Evolutionary conservation across 2,797 vertebrate genomes (phyloP), one percentile per base, ranked within the genome.

Genomic region (Decapterus maruadsi): DNA sequence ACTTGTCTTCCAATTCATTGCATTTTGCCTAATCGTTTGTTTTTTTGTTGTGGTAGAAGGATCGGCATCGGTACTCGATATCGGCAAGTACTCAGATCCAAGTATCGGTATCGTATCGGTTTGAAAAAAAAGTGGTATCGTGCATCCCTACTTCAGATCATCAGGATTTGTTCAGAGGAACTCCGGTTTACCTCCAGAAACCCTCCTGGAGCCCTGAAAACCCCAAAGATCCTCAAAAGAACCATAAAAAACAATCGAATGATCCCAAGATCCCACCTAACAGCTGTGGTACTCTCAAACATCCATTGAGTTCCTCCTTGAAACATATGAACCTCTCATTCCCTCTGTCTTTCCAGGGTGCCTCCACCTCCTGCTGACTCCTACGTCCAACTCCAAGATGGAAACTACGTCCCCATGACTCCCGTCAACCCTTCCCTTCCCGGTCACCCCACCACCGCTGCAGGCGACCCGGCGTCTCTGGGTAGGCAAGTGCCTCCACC

Each of bases 391-490:
- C 88, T 93, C 69, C 96, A 95, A 78, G 96, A 97, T 77, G 91
- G 92, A 62, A 97, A 97, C 92, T 98, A 98, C 13, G 96, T 98
- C 77, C 94, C 96, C 50, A 98, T 98, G 97, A 98, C 96, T 29
- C 96, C 97, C 3, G 85, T 96, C 83, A 91, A 93, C 0, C 94
- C 96, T 85, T 68, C 64, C 31, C 59, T 77, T 84, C 1, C 96
- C 86, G 83, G 53, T 29, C 74, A 82, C 13, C 59, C 94, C 0
- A 92, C 92, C 87, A 10, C 64, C 1, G 34, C 54, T 11, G 8
- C 68, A 0, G 63, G 54, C 1, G 96, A 98, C 80, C 94, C 92
- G 89, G 94, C 95, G 0, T 92, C 95, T 2, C 95, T 97, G 90
- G 97, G 97, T 75, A 95, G 94, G 90, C 96, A 97, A 80, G 96